Evolutionary conservation across 2,113 vertebrate genomes (phyloP).

Genomic region (Myodes glareolus): DNA sequence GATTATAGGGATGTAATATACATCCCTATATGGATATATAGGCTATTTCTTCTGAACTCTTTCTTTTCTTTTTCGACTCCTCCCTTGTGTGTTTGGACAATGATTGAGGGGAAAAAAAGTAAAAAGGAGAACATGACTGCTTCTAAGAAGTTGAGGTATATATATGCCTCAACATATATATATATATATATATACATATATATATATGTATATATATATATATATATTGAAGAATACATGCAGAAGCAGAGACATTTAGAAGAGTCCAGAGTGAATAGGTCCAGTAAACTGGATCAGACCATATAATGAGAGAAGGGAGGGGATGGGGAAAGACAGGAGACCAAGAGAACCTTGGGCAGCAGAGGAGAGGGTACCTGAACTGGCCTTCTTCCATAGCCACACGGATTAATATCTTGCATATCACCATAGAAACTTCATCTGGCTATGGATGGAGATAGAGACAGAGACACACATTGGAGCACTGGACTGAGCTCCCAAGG

Average conservation of each 20-base stretch:
- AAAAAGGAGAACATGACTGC: not conserved
- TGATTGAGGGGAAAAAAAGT: not conserved
- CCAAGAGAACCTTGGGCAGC: no score
- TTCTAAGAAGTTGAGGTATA: not conserved
- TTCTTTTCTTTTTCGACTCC: not conserved
- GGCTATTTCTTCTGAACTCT: not conserved
- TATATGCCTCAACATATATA: no score
- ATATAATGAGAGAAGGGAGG: not conserved
- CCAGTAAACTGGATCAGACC: not conserved
- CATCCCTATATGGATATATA: no score
- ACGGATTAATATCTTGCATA: no score
- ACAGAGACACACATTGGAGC: no score
- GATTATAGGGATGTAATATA: accelerated
- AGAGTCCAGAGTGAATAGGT: not conserved
- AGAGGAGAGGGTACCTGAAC: no score
- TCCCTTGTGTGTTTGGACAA: not conserved
- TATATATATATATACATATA: not conserved
- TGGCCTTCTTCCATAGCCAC: no score
- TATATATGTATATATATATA: not conserved
- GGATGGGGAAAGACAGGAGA: not conserved
- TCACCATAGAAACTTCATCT: no score
- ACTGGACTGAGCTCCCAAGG: no score
- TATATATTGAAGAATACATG: not conserved
- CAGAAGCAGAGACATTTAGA: not conserved
- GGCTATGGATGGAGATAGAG: no score